Percentiles rank a stretch among this genome's conserved stretches.
phyloP scores from a whole-genome alignment of 2,888 invertebrate genomes.

The Cremastinae sp. region DNA sequence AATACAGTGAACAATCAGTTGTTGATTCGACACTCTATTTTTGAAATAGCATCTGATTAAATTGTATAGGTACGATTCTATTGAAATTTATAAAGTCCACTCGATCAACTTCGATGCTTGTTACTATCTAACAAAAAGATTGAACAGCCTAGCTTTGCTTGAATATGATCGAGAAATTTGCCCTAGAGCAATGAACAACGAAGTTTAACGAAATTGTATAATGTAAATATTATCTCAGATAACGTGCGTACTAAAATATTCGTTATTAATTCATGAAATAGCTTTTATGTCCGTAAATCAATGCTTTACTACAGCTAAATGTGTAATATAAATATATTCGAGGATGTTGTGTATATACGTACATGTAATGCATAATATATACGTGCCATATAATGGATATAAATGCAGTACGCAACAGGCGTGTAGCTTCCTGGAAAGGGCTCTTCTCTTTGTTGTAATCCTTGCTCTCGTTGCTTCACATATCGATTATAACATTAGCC shows the following conservation, averaged over 20 bases:
- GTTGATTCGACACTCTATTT: too few species aligned
- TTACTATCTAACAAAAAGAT: too few species aligned
- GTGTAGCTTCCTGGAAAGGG: constrained; percentile 38
- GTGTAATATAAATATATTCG: constrained; percentile 5
- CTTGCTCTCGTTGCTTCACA: constrained; percentile 45
- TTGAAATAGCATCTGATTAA: too few species aligned
- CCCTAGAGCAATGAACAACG: too few species aligned
- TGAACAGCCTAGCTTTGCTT: too few species aligned
- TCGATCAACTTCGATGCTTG: too few species aligned
- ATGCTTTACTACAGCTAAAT: constrained; percentile 29
- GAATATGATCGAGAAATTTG: too few species aligned
- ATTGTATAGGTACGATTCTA: too few species aligned
- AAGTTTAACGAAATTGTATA: too few species aligned
- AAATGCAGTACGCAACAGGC: constrained; percentile 58
- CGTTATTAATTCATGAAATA: constrained; percentile 17
- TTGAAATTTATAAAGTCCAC: too few species aligned
- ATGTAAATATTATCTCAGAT: not conserved
- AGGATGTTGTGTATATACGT: not conserved
- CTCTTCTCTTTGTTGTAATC: constrained; percentile 56
- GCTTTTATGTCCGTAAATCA: constrained; percentile 4
- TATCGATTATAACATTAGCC: constrained; percentile 60
- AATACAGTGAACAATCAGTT: not conserved
- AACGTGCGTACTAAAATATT: not conserved
- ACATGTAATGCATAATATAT: constrained; percentile 15
- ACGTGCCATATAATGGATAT: constrained; percentile 15